Conservation (phyloP, 2,113 vertebrate genomes). For the Caranx ignobilis region DNA sequence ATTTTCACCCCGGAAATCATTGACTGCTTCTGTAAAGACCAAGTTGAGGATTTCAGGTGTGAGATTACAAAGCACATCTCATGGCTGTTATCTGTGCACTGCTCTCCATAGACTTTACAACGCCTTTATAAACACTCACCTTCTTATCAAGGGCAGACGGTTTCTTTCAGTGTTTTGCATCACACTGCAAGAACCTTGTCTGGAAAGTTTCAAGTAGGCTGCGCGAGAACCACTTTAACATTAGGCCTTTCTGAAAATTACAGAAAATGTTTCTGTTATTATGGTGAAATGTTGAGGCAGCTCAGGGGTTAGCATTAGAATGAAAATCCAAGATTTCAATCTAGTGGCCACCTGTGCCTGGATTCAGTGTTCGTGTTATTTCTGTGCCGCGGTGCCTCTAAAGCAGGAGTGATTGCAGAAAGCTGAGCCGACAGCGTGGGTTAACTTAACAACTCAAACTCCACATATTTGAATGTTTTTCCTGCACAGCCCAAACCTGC, state of each 20-base stretch:
- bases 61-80: slow-evolving; percentile 32
- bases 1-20: slow-evolving; percentile 33
- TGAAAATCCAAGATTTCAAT: neutral
- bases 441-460: neutral
- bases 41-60: slow-evolving; percentile 25
- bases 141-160: slow-evolving; percentile 59
- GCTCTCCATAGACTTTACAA: slow-evolving; percentile 32
- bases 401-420: neutral
- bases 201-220: slow-evolving; percentile 30
- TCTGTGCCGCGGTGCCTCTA: neutral
- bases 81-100: slow-evolving; percentile 32
- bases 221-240: neutral
- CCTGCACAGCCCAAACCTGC: neutral
- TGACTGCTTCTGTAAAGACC: slow-evolving; percentile 27
- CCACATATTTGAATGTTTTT: neutral
- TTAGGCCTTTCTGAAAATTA: neutral
- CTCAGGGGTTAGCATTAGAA: neutral
- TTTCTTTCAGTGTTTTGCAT: slow-evolving; percentile 35
- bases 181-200: slow-evolving; percentile 25
- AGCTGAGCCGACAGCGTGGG: neutral
- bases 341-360: neutral
- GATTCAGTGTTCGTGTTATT: neutral
- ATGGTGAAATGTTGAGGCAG: neutral
- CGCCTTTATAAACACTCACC: slow-evolving; percentile 22
- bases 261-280: neutral